Conservation (phyloP, 2,888 invertebrate species). For the Drosophila paucipuncta region DNA sequence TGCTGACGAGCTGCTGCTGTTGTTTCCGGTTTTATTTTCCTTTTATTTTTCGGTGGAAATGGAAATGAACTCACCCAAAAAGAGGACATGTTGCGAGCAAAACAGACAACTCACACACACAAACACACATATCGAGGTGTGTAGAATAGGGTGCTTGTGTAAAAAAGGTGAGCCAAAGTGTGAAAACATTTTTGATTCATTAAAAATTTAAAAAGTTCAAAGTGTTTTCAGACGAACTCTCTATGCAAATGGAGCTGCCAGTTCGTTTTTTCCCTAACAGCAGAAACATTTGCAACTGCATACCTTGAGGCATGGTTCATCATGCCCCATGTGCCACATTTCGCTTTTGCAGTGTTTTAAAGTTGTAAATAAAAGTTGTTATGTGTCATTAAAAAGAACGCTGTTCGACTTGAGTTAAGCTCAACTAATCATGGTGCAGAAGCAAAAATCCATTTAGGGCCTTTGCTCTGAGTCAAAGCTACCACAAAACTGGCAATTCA, state of each 20-base stretch:
- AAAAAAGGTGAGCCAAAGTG: slow-evolving; percentile 71
- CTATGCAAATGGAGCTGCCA: slow-evolving; percentile 44
- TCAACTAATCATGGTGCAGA: slow-evolving; percentile 15
- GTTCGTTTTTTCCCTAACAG: slow-evolving; percentile 21
- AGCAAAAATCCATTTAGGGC: slow-evolving; percentile 19
- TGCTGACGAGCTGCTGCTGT: slow-evolving; percentile 44
- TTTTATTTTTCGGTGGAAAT: slow-evolving; percentile 53
- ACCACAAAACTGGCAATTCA: slow-evolving; percentile 53
- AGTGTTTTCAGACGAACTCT: slow-evolving; percentile 79
- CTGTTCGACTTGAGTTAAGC: background rate
- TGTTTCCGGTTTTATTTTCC: slow-evolving; percentile 27
- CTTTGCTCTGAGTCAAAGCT: slow-evolving; percentile 29
- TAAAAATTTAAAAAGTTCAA: slow-evolving; percentile 85
- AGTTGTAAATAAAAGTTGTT: slow-evolving; percentile 9
- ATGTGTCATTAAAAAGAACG: slow-evolving; percentile 2
- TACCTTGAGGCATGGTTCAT: slow-evolving; percentile 35
- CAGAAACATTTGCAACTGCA: slow-evolving; percentile 28
- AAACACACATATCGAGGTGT: slow-evolving; percentile 24
- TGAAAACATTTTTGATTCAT: slow-evolving; percentile 84
- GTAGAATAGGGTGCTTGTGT: slow-evolving; percentile 34
- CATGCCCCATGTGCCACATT: slow-evolving; percentile 19
- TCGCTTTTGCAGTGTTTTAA: slow-evolving; percentile 20
- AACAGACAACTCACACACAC: slow-evolving; percentile 40
- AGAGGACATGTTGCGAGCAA: slow-evolving; percentile 45
- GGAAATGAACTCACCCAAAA: slow-evolving; percentile 63